Conservation (phyloP, 2,113 vertebrate genomes). For the Merops nubicus region DNA sequence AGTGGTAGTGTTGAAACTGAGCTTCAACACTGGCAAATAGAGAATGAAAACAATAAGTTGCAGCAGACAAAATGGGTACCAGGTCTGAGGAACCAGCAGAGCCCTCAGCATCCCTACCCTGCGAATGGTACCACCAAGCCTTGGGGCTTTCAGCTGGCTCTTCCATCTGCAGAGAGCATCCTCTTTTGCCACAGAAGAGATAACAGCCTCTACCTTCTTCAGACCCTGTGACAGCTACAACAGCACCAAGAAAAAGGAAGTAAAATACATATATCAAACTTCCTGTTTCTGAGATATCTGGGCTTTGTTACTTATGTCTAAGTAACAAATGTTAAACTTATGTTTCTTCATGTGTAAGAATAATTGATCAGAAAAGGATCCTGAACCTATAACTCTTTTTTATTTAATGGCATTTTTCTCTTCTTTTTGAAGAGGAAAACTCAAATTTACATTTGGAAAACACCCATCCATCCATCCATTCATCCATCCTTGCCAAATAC, state of each 20-base stretch:
- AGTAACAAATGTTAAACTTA: too few relatives aligned
- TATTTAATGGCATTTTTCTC: neutral
- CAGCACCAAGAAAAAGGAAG: neutral
- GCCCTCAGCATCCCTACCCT: neutral
- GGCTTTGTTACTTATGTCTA: neutral
- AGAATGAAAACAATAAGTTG: neutral
- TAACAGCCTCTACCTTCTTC: neutral
- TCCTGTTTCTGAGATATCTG: neutral
- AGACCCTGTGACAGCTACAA: neutral
- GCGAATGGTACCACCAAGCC: neutral
- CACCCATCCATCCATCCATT: neutral
- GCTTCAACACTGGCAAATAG: neutral
- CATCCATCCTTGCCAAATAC: neutral
- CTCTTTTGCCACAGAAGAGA: neutral
- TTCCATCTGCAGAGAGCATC: neutral
- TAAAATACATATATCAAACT: neutral
- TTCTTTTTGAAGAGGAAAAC: neutral
- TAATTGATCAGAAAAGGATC: neutral
- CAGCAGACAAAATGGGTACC: accelerated
- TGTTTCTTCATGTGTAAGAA: too few relatives aligned
- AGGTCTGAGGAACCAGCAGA: neutral
- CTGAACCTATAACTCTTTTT: neutral
- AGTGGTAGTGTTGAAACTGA: neutral
- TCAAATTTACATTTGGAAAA: neutral
- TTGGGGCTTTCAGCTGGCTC: neutral